These are phyloP conservation scores for Trachelus stipa DNA, from an alignment of 2,888 invertebrate genomes.

Conservation along the genomic window DNA sequence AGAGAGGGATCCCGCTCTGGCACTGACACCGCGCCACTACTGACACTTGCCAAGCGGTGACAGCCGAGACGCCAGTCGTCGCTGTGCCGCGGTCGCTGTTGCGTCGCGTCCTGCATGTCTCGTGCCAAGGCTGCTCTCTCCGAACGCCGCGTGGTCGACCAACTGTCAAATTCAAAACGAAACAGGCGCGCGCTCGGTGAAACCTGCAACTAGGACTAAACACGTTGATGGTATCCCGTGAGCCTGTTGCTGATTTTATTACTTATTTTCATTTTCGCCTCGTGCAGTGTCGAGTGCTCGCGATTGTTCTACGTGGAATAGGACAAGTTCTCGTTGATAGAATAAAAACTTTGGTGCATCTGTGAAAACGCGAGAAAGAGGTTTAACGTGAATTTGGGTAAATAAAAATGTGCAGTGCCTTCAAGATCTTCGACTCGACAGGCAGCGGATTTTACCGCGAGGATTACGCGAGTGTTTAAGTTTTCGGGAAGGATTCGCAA, in stretches of 20 bases:
- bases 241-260: neutral
- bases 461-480: slow-evolving; percentile 26
- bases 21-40: slow-evolving; percentile 29
- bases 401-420: slow-evolving; percentile 22
- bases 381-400: neutral
- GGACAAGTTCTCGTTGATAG: neutral
- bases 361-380: neutral
- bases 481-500: neutral
- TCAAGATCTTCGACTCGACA: slow-evolving; percentile 33
- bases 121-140: neutral
- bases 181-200: neutral
- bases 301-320: neutral
- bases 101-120: slow-evolving; percentile 22
- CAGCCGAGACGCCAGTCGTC: slow-evolving; percentile 54
- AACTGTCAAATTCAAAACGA: slow-evolving; percentile 14
- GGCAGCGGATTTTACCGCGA: slow-evolving; percentile 44
- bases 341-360: neutral
- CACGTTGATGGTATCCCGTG: neutral
- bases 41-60: slow-evolving; percentile 52
- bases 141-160: slow-evolving; percentile 6
- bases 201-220: neutral
- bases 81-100: slow-evolving; percentile 27
- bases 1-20: neutral
- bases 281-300: neutral
- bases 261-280: neutral